Base-by-base conservation (phyloP, 1,140 invertebrate species). In the Drosophila sechellia region DNA sequence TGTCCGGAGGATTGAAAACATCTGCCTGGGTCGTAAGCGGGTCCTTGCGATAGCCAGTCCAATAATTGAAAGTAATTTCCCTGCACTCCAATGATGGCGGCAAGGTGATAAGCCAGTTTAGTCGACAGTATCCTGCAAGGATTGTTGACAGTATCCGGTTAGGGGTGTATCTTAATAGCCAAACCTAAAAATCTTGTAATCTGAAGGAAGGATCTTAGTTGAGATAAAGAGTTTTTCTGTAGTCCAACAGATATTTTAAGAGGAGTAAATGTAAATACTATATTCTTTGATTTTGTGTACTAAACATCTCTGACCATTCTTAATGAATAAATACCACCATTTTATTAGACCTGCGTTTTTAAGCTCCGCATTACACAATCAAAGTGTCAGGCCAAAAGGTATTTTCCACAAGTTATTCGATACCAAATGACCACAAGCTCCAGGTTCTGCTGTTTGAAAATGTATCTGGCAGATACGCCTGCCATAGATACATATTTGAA, bases 1-100 rank as follows among this genome's bases (percentile, higher is more conserved):
- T 55, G 5, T 12, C 43, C 46, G 13, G 34, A 15, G 17, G 17
- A 48, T 17, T 13, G n/a, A 31, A 87, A 87, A 87, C 83, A 86
- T 87, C 83, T 87, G 83, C 76, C 78, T 48, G 68, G 35, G 35
- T 48, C 31, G 27, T 4, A 57, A 74, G 60, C 57, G 68, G 55
- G 81, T 86, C 77, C 81, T 81, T 66, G 46, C 40, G 56, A 68
- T 71, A 65, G 76, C 64, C 37, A 22, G 50, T 64, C 64, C 64
- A 76, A 81, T 83, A 86, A 87, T 87, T 83, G 83, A 86, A 83
- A 73, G 79, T 72, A 86, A 83, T 87, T 86, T 73, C 58, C 56
- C 43, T 66, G 48, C 31, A 52, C 56, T 63, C 46, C 40, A 78
- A 49, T 46, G 64, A 85, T 84, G 72, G 61, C 68, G 50, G 52